A percentile compares a stretch with the other conserved stretches of the same genome.
phyloP scores from a whole-genome alignment of 1,140 invertebrate species.

The Papilio polytes region DNA sequence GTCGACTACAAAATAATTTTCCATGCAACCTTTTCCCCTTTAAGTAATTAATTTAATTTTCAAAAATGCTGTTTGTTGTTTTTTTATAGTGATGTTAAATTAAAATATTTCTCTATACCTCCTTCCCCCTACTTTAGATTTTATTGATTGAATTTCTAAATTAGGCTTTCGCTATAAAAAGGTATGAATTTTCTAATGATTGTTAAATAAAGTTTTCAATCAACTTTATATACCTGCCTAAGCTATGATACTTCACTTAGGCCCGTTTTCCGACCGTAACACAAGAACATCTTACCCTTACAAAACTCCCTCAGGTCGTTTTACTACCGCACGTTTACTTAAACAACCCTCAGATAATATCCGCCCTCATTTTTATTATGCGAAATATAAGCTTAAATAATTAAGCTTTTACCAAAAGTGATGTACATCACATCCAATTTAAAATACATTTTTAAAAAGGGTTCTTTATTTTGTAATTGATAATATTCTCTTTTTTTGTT shows the following conservation, averaged over 20 bases:
- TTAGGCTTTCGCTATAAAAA: not conserved
- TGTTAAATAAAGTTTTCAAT: conserved; percentile 48
- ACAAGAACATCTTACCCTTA: conserved; percentile 14
- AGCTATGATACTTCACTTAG: conserved; percentile 42
- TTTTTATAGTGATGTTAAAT: too few species aligned
- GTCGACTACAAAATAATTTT: too few species aligned
- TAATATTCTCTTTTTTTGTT: not conserved
- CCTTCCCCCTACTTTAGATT: too few species aligned
- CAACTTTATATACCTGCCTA: conserved; percentile 46
- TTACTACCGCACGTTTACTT: conserved; percentile 20
- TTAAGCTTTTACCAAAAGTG: not conserved
- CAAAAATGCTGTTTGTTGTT: too few species aligned
- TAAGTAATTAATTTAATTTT: too few species aligned
- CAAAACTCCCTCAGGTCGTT: conserved; percentile 16
- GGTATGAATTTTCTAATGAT: not conserved
- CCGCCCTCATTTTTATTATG: conserved; percentile 15
- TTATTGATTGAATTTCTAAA: not conserved
- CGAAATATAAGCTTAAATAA: conserved; percentile 16
- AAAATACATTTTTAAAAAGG: not conserved
- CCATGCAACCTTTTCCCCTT: too few species aligned
- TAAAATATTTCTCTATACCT: too few species aligned
- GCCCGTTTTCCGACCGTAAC: conserved; percentile 45
- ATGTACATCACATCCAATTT: not conserved
- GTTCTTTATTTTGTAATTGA: not conserved
- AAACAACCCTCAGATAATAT: conserved; percentile 21